Evolutionary conservation across 2,113 vertebrate species (phyloP), one percentile per base, ranked within the genome.

Genomic region (Dendropsophus ebraccatus): DNA sequence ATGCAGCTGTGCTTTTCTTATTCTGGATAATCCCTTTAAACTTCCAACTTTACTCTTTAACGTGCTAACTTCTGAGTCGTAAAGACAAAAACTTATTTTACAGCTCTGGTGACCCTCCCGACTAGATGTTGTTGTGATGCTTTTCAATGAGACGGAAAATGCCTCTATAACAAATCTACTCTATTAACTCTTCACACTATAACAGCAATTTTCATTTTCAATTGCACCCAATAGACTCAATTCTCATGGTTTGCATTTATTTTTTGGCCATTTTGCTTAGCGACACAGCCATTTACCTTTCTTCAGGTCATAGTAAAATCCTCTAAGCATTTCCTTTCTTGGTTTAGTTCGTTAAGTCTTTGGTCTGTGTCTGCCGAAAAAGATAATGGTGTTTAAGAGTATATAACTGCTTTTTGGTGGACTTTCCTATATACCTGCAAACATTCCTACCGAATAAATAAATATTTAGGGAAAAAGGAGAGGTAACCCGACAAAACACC

Each of bases 81-180:
- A n/a, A n/a, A n/a, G n/a, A n/a, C 30, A 70, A 8, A 21, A 45
- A 73, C 37, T 73, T 47, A 28, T 47, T 45, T 49, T 74, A n/a
- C 45, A 49, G 49, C n/a, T 49, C 12, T 49, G 5, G 45, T 50
- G 23, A 75, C 14, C 47, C 5, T 16, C 5, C 25, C n/a, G 54
- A 30, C 7, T 75, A 28, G 45, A 49, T 30, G 32, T 30, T 12
- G 30, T 49, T 47, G 11, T 74, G 41, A 69, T 35, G 8, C 16
- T 45, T 62, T 79, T 60, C 60, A 84, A 84, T 76, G 37, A 76
- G n/a, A 75, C 56, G 76, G 54, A 84, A 62, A 75, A 77, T 67
- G 83, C 37, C 35, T 73, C 21, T 49, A 28, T 47, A 49, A 84
- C 52, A 75, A 84, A 83, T 75, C 32, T 41, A 50, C 83, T 45